These are phyloP conservation scores for Cephalotes varians DNA, from an alignment of 2,888 invertebrate species.

Conservation along the genomic window DNA sequence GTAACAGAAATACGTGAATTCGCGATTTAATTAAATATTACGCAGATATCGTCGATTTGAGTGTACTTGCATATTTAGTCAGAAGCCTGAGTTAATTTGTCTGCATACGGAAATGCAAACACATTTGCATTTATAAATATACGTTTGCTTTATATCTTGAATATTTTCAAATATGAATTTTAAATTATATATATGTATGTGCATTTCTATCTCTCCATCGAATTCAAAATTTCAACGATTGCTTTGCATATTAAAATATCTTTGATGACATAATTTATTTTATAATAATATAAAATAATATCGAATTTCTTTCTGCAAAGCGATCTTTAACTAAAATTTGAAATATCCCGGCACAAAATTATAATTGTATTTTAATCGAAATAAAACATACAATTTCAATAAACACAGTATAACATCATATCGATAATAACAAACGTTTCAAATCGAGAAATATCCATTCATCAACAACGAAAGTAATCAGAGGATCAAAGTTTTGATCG, in stretches of 20 bases:
- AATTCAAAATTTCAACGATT: slow-evolving; percentile 18
- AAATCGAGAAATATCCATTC: neutral
- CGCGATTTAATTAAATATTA: slow-evolving; percentile 38
- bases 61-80: slow-evolving; percentile 7
- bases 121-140: slow-evolving; percentile 24
- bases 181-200: slow-evolving; percentile 12
- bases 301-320: neutral
- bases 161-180: slow-evolving; percentile 37
- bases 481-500: neutral
- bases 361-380: slow-evolving; percentile 8
- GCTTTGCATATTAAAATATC: slow-evolving; percentile 6
- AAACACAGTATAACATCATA: neutral
- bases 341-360: slow-evolving; percentile 2
- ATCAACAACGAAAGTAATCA: neutral
- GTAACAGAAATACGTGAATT: slow-evolving; percentile 4
- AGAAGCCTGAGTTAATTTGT: slow-evolving; percentile 36
- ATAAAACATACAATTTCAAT: neutral
- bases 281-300: slow-evolving; percentile 8
- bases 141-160: slow-evolving; percentile 2
- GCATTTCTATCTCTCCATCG: neutral
- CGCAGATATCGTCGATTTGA: slow-evolving; percentile 1
- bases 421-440: neutral
- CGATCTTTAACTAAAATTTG: neutral
- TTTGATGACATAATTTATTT: slow-evolving; percentile 25
- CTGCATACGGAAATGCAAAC: slow-evolving; percentile 1